Percentiles rank a stretch among this genome's conserved stretches.
Conservation (phyloP, 2,797 vertebrate genomes). For the Amniataba percoides region DNA sequence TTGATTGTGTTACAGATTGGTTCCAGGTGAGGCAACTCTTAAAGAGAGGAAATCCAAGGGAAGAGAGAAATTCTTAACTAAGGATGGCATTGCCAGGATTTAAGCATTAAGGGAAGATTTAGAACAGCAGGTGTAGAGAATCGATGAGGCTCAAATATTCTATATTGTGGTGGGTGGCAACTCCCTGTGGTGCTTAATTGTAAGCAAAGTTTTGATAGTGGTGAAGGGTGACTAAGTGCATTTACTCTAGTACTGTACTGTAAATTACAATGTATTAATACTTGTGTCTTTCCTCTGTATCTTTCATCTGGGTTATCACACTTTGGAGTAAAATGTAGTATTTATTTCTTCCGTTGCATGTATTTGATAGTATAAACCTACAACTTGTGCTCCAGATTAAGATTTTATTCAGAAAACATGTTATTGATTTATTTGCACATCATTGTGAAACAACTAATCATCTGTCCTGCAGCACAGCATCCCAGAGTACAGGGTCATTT, state of each 20-base stretch:
- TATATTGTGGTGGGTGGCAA: slow-evolving; percentile 66
- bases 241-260: slow-evolving; percentile 6
- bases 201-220: slow-evolving; percentile 7
- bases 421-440: neutral
- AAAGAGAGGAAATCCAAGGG: slow-evolving; percentile 61
- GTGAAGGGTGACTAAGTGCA: neutral
- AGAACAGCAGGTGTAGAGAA: slow-evolving; percentile 73
- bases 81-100: slow-evolving; percentile 71
- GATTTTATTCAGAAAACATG: neutral
- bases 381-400: neutral
- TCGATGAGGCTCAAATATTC: slow-evolving; percentile 55
- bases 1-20: slow-evolving; percentile 86
- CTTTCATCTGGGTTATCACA: neutral
- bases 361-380: neutral
- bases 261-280: neutral
- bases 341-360: neutral
- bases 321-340: neutral
- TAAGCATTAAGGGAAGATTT: slow-evolving; percentile 66
- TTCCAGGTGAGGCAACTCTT: slow-evolving; percentile 85
- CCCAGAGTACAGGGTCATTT: neutral
- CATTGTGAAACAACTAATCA: neutral
- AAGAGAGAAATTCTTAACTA: slow-evolving; percentile 65
- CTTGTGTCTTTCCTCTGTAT: neutral
- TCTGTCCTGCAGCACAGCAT: neutral
- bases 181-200: slow-evolving; percentile 12